Evolutionary conservation across 2,888 invertebrate species (phyloP).

Genomic region (Pristionchus maxplancki): DNA sequence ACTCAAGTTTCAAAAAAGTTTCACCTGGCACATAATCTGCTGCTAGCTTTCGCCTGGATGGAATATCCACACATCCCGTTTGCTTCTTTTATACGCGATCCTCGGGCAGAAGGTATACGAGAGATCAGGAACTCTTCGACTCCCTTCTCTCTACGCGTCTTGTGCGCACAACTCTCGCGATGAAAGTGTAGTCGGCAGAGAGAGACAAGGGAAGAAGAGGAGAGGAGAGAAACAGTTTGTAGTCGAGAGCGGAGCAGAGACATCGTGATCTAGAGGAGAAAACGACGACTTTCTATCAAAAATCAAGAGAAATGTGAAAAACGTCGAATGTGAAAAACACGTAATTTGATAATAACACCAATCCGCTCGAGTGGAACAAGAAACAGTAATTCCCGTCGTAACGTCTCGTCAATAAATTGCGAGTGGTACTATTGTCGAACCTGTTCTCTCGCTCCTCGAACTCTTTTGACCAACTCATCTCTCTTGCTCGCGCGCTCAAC

Average conservation of each 20-base stretch:
- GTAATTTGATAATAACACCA: background rate
- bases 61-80: background rate
- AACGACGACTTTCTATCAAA: background rate
- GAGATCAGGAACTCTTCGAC: background rate
- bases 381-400: background rate
- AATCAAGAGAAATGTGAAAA: background rate
- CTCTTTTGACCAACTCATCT: background rate
- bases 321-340: background rate
- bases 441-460: background rate
- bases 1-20: background rate
- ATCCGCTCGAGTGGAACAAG: background rate
- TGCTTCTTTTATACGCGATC: background rate
- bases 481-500: background rate
- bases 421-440: background rate
- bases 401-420: background rate
- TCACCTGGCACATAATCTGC: background rate
- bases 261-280: background rate
- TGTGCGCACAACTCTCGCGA: background rate
- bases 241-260: background rate
- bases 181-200: constrained; percentile 5
- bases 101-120: background rate
- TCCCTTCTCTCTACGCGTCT: background rate
- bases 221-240: background rate
- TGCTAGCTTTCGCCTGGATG: background rate
- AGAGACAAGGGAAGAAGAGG: background rate